These are phyloP conservation scores for Carettochelys insculpta DNA, from an alignment of 2,113 vertebrate genomes.

Conservation along the genomic window DNA sequence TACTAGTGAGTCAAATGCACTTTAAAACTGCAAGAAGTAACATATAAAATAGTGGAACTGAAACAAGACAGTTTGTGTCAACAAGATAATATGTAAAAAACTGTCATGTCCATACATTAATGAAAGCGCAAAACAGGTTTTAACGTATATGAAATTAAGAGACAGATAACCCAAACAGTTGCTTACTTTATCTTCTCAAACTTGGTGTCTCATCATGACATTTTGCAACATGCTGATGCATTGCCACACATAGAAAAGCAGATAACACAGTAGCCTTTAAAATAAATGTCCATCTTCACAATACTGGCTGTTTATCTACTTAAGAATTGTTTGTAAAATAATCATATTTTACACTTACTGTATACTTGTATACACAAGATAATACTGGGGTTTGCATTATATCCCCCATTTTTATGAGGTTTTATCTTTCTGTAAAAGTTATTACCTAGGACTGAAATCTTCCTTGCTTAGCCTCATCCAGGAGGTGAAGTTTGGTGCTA, in stretches of 20 bases:
- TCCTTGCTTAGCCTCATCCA: neutral
- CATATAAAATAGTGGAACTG: neutral
- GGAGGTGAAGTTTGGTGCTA: neutral
- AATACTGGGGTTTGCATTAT: neutral
- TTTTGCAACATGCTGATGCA: neutral
- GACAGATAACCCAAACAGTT: neutral
- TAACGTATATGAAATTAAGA: neutral
- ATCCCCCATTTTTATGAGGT: neutral
- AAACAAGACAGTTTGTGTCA: neutral
- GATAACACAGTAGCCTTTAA: neutral
- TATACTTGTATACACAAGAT: neutral
- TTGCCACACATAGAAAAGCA: neutral
- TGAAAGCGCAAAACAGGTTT: neutral
- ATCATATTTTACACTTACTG: neutral
- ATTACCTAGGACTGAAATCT: neutral
- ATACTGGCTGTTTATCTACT: neutral
- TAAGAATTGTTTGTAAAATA: neutral
- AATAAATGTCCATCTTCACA: neutral
- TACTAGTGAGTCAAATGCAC: rapidly evolving
- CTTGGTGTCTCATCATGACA: neutral
- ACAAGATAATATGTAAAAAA: neutral
- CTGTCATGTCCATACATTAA: neutral
- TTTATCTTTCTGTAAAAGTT: neutral
- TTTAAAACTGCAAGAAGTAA: neutral
- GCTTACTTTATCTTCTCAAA: neutral